phyloP scores from a whole-genome alignment of 2,113 vertebrate species.

The human region GRCh38 chr1:48784001-48784500 shows the following conservation, averaged over 20 bases:
- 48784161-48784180: conserved; percentile 37
- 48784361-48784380: neutral
- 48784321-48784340: neutral
- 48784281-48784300: neutral
- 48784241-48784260: neutral
- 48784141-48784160: neutral
- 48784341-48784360: conserved; percentile 19
- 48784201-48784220: neutral
- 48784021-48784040: neutral
- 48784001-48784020: neutral
- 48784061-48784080: neutral
- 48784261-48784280: neutral
- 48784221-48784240: conserved; percentile 8
- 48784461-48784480: neutral
- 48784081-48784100: neutral
- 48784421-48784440: neutral
- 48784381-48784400: neutral
- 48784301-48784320: neutral
- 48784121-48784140: neutral
- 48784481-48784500: neutral
- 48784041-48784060: neutral
- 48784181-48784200: neutral
- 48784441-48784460: neutral
- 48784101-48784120: neutral
- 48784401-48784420: neutral